These are phyloP conservation scores for Euglossa dilemma DNA, from an alignment of 1,140 invertebrate species.

Conservation along the genomic window DNA sequence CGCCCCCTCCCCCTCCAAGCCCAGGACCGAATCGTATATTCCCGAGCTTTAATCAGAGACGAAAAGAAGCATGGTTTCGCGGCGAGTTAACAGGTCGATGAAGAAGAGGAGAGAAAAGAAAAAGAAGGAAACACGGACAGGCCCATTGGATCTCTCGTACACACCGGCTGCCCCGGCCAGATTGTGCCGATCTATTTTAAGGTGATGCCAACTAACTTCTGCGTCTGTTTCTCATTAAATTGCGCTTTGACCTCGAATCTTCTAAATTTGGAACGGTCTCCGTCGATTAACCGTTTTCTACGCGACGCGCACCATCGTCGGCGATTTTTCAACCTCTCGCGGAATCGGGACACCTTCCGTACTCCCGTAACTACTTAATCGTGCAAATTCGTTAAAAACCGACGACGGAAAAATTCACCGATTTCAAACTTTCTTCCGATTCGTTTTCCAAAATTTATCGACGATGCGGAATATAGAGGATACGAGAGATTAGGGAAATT, in stretches of 20 bases:
- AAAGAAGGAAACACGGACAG: slow-evolving; percentile 28
- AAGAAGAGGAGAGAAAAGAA: slow-evolving; percentile 20
- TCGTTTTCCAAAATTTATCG: too few relatives aligned
- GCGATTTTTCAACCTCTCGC: slow-evolving; percentile 15
- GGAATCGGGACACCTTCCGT: not conserved
- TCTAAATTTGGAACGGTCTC: slow-evolving; percentile 81
- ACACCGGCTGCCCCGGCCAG: slow-evolving; percentile 51
- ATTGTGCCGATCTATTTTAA: slow-evolving; percentile 80
- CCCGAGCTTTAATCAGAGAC: slow-evolving; percentile 35
- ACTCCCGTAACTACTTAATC: too few relatives aligned
- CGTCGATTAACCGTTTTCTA: slow-evolving; percentile 73
- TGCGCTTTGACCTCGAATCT: slow-evolving; percentile 80
- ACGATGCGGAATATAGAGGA: too few relatives aligned
- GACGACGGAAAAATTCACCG: too few relatives aligned
- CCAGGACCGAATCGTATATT: slow-evolving; percentile 29
- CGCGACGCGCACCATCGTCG: slow-evolving; percentile 17
- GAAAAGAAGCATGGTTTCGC: slow-evolving; percentile 54
- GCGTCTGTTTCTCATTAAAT: slow-evolving; percentile 82
- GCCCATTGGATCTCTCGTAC: slow-evolving; percentile 61
- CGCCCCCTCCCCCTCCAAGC: not conserved
- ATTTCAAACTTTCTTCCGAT: too few relatives aligned
- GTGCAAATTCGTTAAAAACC: too few relatives aligned
- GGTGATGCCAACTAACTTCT: slow-evolving; percentile 76
- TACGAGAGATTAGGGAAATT: too few relatives aligned
- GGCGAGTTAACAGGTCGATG: slow-evolving; percentile 49